A percentile compares a stretch with the other conserved stretches of the same genome.
Evolutionary conservation across 2,113 vertebrate genomes (phyloP).

Genomic region (Heterotis niloticus): DNA sequence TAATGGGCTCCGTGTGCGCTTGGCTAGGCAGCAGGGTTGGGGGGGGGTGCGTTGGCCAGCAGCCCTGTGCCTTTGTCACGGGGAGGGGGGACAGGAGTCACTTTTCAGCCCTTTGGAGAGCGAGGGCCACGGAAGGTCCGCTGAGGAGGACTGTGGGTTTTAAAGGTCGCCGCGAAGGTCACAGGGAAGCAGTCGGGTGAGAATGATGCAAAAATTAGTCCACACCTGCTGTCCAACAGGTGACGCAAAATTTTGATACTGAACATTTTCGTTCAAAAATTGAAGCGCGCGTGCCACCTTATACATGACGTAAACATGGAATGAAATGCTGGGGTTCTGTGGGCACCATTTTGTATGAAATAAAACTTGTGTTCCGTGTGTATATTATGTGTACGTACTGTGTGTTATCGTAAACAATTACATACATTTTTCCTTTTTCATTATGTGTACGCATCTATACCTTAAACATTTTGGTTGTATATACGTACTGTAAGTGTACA

Average conservation of each 20-base stretch:
- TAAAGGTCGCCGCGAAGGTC: constrained; percentile 78
- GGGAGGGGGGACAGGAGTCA: constrained; percentile 59
- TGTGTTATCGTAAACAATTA: too few relatives aligned
- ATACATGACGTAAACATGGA: too few relatives aligned
- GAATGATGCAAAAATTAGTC: constrained; percentile 78
- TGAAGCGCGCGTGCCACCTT: too few relatives aligned
- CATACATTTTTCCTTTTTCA: too few relatives aligned
- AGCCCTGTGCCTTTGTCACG: constrained; percentile 75
- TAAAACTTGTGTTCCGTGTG: too few relatives aligned
- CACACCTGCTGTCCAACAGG: constrained; percentile 49
- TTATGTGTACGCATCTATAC: too few relatives aligned
- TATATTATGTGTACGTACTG: too few relatives aligned
- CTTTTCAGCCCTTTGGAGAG: constrained; percentile 68
- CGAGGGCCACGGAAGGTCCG: constrained; percentile 65
- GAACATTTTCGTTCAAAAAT: too few relatives aligned
- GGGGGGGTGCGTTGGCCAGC: constrained; percentile 63
- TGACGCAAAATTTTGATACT: neutral
- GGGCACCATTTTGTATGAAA: too few relatives aligned
- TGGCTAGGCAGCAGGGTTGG: constrained; percentile 72
- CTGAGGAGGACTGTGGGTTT: constrained; percentile 77
- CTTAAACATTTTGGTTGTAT: too few relatives aligned
- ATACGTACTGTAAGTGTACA: too few relatives aligned
- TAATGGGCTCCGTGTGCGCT: constrained; percentile 88
- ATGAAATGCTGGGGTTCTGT: too few relatives aligned
- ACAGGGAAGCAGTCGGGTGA: constrained; percentile 81